phyloP scores from a whole-genome alignment of 2,888 invertebrate genomes.

The Trissolcus brochymenae region DNA sequence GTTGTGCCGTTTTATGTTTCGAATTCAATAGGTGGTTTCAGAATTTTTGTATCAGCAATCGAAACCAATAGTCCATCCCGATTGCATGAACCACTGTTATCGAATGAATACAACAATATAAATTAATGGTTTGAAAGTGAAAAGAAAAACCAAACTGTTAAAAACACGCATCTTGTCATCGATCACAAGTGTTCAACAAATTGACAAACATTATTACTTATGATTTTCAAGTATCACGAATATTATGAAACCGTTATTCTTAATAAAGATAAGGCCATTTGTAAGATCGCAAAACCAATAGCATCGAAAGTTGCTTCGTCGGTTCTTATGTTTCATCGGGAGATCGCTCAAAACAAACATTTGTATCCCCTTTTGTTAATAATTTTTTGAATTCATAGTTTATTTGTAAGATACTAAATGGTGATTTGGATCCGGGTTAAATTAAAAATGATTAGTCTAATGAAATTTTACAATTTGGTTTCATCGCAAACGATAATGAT shows the following conservation, averaged over 20 bases:
- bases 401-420: constrained; percentile 1
- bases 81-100: constrained; percentile 59
- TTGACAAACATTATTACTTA: constrained; percentile 54
- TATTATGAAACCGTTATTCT: constrained; percentile 61
- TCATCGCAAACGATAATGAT: too few relatives aligned
- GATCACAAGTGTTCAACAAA: constrained; percentile 56
- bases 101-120: constrained; percentile 53
- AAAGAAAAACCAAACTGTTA: not conserved
- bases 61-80: constrained; percentile 25
- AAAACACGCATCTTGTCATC: constrained; percentile 37
- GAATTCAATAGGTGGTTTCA: constrained; percentile 7
- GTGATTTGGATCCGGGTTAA: not conserved
- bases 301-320: constrained; percentile 12
- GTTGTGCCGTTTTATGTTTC: constrained; percentile 18
- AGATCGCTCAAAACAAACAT: constrained; percentile 52
- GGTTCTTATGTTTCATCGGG: constrained; percentile 60
- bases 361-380: constrained; percentile 9
- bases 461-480: too few relatives aligned
- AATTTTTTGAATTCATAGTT: constrained; percentile 28
- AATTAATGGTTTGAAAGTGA: constrained; percentile 10
- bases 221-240: constrained; percentile 61
- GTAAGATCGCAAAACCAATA: constrained; percentile 62
- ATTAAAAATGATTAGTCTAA: too few relatives aligned
- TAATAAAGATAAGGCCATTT: constrained; percentile 68
- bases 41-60: constrained; percentile 19